Conservation (phyloP, 1,140 invertebrate genomes). For the Thalassaphorura encarpata region DNA sequence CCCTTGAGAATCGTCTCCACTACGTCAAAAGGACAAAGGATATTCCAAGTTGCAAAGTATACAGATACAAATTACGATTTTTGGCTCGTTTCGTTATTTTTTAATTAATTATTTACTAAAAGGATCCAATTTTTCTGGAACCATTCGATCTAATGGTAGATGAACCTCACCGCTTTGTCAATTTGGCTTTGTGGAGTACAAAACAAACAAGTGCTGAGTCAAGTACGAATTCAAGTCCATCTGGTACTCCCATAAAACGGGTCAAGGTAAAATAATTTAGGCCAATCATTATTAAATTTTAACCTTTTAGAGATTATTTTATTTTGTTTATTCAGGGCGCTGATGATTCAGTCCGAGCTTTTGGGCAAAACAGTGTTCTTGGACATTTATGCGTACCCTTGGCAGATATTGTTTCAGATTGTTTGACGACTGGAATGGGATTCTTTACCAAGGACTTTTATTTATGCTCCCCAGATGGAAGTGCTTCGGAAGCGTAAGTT, state of each 20-base stretch:
- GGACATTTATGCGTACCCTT: constrained; percentile 72
- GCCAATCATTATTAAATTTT: background rate
- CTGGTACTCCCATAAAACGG: constrained; percentile 26
- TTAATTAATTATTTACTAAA: too few relatives aligned
- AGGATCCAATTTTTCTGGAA: constrained; percentile 63
- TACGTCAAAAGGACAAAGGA: too few relatives aligned
- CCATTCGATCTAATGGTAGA: constrained; percentile 58
- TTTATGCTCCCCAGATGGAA: constrained; percentile 37
- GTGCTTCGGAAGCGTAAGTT: constrained; percentile 25
- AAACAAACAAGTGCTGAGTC: background rate
- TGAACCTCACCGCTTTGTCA: constrained; percentile 62
- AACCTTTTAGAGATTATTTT: too few relatives aligned
- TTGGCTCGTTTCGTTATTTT: too few relatives aligned
- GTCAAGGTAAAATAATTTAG: constrained; percentile 18
- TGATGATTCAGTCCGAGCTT: too few relatives aligned
- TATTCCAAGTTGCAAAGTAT: too few relatives aligned
- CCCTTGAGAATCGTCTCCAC: too few relatives aligned
- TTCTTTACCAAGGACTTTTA: constrained; percentile 59
- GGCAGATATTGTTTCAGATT: constrained; percentile 61
- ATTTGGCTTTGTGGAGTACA: constrained; percentile 66
- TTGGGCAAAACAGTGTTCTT: constrained; percentile 40
- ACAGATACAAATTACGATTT: too few relatives aligned
- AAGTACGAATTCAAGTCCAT: constrained; percentile 22
- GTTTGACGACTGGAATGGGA: constrained; percentile 64
- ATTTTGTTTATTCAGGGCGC: too few relatives aligned